A percentile compares a stretch with the other conserved stretches of the same genome.
Conservation (phyloP, 2,113 vertebrate genomes). For the Xenus cinereus region DNA sequence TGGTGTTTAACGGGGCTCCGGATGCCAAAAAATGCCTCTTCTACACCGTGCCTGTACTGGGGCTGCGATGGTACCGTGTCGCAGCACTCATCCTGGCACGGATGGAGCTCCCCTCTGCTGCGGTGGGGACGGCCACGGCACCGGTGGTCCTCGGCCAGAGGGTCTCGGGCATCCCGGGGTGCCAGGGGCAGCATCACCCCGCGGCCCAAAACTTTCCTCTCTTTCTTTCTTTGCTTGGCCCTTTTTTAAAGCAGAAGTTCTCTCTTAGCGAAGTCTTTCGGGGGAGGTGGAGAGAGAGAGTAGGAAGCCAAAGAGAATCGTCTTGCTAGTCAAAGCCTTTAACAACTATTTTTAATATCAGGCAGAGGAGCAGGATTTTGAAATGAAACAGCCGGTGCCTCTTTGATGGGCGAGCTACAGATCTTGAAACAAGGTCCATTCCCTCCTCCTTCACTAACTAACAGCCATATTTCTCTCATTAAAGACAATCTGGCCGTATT, state of each 20-base stretch:
- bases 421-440: constrained; percentile 77
- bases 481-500: constrained; percentile 74
- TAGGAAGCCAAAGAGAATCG: constrained; percentile 67
- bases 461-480: constrained; percentile 79
- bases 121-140: fast-evolving
- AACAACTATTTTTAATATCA: constrained; percentile 75
- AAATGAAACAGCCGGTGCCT: constrained; percentile 68
- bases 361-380: constrained; percentile 71
- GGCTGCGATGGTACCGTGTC: not conserved
- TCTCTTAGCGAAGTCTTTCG: constrained; percentile 22
- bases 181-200: not conserved
- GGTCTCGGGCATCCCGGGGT: not conserved
- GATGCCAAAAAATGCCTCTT: not conserved
- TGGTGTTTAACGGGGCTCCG: fast-evolving
- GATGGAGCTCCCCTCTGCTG: not conserved
- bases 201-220: not conserved
- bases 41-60: not conserved
- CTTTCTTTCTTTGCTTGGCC: constrained; percentile 27
- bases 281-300: constrained; percentile 53
- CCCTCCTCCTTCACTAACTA: constrained; percentile 74
- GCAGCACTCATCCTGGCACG: fast-evolving
- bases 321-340: constrained; percentile 72
- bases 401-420: constrained; percentile 69
- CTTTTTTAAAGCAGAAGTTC: constrained; percentile 41
- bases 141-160: not conserved